phyloP scores from a whole-genome alignment of 30 jellyfish, hydroid and myxozoan species.

The Pseudorhiza aurosa region DNA sequence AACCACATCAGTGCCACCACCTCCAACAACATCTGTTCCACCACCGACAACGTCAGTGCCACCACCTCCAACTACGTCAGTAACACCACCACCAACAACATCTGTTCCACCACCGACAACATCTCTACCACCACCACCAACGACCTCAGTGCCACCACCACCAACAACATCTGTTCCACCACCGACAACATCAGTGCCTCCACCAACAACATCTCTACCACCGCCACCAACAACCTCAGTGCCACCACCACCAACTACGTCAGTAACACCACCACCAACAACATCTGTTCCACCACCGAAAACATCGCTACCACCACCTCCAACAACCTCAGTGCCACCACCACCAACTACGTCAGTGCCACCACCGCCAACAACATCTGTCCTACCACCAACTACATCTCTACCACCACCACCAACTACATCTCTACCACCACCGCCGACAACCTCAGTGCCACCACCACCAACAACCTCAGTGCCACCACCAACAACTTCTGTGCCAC shows the following conservation, averaged over 20 bases:
- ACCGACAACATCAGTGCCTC: background rate
- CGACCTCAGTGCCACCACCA: background rate
- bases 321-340: background rate
- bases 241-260: background rate
- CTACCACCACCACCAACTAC: background rate
- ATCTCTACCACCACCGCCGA: background rate
- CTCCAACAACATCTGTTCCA: background rate
- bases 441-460: background rate
- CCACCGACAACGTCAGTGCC: slow-evolving; percentile 10
- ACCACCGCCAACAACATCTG: background rate
- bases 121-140: background rate
- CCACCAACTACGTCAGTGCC: background rate
- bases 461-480: background rate
- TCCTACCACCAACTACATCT: background rate
- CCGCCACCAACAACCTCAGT: background rate
- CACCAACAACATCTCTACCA: background rate
- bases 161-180: background rate
- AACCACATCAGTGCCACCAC: background rate
- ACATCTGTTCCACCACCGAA: background rate
- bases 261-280: background rate
- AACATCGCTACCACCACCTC: background rate
- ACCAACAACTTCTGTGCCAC: background rate
- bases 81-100: background rate
- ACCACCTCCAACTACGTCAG: background rate
- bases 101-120: background rate